Base-by-base conservation (phyloP, 2,888 invertebrate species). In the Papilio elwesi region DNA sequence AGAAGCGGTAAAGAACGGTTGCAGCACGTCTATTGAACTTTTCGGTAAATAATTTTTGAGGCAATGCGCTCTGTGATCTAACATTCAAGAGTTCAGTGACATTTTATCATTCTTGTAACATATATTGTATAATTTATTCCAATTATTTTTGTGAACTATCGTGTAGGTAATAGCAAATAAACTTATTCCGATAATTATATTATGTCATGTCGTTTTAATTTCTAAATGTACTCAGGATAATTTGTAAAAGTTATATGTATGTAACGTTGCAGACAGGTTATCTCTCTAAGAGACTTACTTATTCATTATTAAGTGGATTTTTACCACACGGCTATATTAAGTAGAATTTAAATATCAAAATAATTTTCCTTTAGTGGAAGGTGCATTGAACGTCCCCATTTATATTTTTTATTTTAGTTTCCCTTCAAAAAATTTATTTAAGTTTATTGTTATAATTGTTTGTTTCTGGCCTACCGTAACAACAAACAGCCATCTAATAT, bases 401-500 rank as follows among this genome's bases (percentile, higher is more conserved):
- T 49, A 12, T 48, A 12, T 6, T 51, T n/a, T 6, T 13, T 13
- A 13, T 13, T 51, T 7, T 51, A n/a, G n/a, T 51, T n/a, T 6
- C 15, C n/a, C 6, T 53, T 16, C 55, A 11, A 55, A 11, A 16
- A 11, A 53, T 0, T 55, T 26, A 15, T 15, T 15, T 9, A 52
- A 15, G 1, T 6, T 36, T 57, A 12, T 6, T 57, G 36, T 6
- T 0, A 26, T 57, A 36, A 11, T 55, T 12, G 36, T 6, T 11
- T 52, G 52, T 52, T 55, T 55, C 55, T 10, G 68, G 57, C 48
- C 55, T 57, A 49, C 68, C 68, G n/a, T 47, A 68, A 68, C 48
- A 38, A 47, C 12, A n/a, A 15, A 7, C 10, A 12, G 26, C 36
- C 26, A 36, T 6, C 13, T 13, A 26, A 43, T 5, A 48, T 68